Base-by-base conservation (phyloP, 1,140 invertebrate species). In the Cotesia vestalis region DNA sequence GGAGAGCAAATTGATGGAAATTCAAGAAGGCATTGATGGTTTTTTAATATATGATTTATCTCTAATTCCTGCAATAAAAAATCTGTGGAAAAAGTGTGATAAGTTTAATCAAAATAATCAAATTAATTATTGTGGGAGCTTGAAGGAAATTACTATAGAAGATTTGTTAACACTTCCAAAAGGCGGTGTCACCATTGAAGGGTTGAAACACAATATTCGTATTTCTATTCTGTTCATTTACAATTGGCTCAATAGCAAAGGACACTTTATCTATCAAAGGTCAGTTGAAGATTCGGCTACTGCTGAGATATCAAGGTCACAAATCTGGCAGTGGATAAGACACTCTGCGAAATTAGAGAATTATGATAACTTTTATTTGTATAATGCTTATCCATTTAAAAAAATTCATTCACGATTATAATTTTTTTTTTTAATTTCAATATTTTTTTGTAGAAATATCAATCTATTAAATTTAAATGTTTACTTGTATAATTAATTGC, bases 271-370 rank as follows among this genome's bases (percentile, higher is more conserved):
- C 72, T 89, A 91, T 71, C 89, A 89, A 55, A 91, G 90, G 12
- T 86, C 88, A 38, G 89, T 93, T 59, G 92, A 94, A 79, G 92
- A 94, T 81, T 92, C 92, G 0, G 92, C 92, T 4, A 94, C 92
- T 0, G 92, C 92, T 3, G 92, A 94, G 82, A 93, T 93, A 75
- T 92, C 91, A 3, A 87, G 92, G 59, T 89, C 88, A 11, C 91
- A 93, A 84, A 88, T 94, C 46, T 93, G 92, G 92, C 92, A 94
- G 80, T 93, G 92, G 91, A 90, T 93, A 68, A 83, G 88, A 71
- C 91, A 92, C 78, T 81, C 87, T 66, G 79, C 76, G 0, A 73
- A 72, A 17, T 77, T 90, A 53, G 89, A 90, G 80, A 85, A 88
- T 52, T 77, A 78, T 4, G 76, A 81, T 8, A 69, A 81, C 67